Conservation (phyloP, 1,140 invertebrate species). For the Drosophila littoralis region DNA sequence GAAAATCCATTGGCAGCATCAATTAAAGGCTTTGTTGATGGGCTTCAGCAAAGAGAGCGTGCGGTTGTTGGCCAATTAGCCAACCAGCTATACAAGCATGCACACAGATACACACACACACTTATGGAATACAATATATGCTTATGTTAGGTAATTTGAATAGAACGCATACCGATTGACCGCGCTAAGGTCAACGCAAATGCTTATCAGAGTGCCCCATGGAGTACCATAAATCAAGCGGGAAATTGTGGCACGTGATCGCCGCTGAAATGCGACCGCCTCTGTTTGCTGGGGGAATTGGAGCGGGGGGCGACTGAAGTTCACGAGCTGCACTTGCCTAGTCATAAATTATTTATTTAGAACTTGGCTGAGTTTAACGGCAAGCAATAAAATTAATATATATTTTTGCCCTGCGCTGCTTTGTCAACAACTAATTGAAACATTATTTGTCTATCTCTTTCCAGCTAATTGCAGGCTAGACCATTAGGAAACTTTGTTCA, state of each 20-base stretch:
- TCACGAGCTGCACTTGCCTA: conserved; percentile 17
- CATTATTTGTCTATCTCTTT: conserved; percentile 47
- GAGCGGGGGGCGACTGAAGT: background rate
- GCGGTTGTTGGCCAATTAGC: conserved; percentile 35
- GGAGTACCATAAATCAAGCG: conserved; percentile 24
- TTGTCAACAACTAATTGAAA: conserved; percentile 78
- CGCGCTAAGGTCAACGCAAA: conserved; percentile 26
- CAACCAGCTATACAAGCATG: conserved; percentile 1
- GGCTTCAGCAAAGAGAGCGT: conserved; percentile 25
- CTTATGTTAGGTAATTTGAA: conserved; percentile 4
- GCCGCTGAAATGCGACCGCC: conserved; percentile 41
- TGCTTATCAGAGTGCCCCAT: conserved; percentile 29
- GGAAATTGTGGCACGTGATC: conserved; percentile 54
- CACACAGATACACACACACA: background rate
- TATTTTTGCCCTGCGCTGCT: conserved; percentile 16
- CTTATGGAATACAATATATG: background rate
- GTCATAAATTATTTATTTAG: conserved; percentile 61
- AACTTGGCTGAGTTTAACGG: conserved; percentile 58
- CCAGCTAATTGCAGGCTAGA: conserved; percentile 30
- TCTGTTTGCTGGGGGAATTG: background rate
- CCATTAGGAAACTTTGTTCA: conserved; percentile 43
- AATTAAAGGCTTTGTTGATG: conserved; percentile 30
- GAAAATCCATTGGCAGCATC: conserved; percentile 40
- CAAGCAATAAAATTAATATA: conserved; percentile 65
- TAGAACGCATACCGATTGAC: conserved; percentile 4